phyloP scores from a whole-genome alignment of 2,888 invertebrate genomes.

The Terebella lapidaria region DNA sequence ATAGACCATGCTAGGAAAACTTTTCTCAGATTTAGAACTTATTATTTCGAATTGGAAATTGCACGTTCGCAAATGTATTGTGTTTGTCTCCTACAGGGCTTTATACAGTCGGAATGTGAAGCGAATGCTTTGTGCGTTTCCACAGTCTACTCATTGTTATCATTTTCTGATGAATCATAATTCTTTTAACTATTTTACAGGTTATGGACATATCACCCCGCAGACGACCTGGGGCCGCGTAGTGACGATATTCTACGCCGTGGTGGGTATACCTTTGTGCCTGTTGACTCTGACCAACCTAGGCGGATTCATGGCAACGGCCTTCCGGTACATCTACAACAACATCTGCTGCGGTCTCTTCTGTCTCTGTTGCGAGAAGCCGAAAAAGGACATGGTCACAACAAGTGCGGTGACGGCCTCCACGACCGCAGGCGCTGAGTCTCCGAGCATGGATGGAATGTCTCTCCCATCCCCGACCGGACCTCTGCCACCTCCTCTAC shows the following conservation, averaged over 20 bases:
- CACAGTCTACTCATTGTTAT: no score
- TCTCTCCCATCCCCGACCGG: not conserved
- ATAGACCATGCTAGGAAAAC: no score
- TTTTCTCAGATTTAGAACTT: no score
- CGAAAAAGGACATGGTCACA: not conserved
- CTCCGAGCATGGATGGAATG: slow-evolving; percentile 5
- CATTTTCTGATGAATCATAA: no score
- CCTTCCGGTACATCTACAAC: slow-evolving; percentile 59
- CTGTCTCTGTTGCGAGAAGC: slow-evolving; percentile 17
- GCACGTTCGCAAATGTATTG: no score
- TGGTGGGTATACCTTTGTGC: slow-evolving; percentile 49
- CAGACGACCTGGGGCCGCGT: slow-evolving; percentile 43
- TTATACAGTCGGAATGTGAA: no score
- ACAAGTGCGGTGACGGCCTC: not conserved
- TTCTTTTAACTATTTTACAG: slow-evolving; percentile 37
- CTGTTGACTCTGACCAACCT: slow-evolving; percentile 48
- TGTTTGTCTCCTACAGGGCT: no score
- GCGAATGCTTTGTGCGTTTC: no score
- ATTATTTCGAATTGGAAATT: no score
- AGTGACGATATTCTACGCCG: slow-evolving; percentile 48
- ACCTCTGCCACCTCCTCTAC: no score
- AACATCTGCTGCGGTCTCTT: slow-evolving; percentile 47
- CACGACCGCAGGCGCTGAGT: slow-evolving; percentile 11
- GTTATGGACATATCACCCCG: slow-evolving; percentile 50
- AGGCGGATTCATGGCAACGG: slow-evolving; percentile 51